Evolutionary conservation across 2,113 vertebrate genomes (phyloP).

Genomic region (Trogon melanurus): DNA sequence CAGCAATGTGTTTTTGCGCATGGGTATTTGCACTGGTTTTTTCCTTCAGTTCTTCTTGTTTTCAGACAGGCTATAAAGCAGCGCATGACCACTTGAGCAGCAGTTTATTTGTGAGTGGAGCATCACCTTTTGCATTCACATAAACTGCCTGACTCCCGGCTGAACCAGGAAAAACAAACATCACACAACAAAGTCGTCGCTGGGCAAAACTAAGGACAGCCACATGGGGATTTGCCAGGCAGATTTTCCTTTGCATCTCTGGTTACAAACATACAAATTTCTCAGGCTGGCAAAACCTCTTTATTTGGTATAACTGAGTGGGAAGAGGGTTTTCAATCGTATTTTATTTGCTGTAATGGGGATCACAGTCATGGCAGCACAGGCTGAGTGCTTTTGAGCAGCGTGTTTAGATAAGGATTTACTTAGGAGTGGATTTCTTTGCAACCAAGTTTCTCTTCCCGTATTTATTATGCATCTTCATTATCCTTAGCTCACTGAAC

Average conservation of each 20-base stretch:
- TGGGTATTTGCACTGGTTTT: neutral
- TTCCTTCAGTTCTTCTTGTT: neutral
- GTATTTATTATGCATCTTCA: neutral
- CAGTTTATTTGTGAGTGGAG: neutral
- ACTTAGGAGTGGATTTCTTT: neutral
- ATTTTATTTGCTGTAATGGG: neutral
- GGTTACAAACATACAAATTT: neutral
- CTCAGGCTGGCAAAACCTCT: neutral
- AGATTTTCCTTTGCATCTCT: neutral
- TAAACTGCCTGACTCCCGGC: neutral
- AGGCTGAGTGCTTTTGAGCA: neutral
- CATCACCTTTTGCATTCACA: slow-evolving; percentile 25
- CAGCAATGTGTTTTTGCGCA: neutral
- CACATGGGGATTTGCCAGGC: neutral
- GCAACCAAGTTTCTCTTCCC: neutral
- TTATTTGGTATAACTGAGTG: neutral
- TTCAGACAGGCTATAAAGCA: neutral
- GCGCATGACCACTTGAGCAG: neutral
- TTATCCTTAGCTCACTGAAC: neutral
- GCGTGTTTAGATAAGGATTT: neutral
- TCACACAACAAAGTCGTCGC: neutral
- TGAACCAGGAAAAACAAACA: slow-evolving; percentile 41
- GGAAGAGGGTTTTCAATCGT: neutral
- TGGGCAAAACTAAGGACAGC: neutral
- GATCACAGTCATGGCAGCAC: neutral